A percentile compares a stretch with the other conserved stretches of the same genome.
phyloP scores from a whole-genome alignment of 2,888 invertebrate species.

The Oconnorella tubifera region DNA sequence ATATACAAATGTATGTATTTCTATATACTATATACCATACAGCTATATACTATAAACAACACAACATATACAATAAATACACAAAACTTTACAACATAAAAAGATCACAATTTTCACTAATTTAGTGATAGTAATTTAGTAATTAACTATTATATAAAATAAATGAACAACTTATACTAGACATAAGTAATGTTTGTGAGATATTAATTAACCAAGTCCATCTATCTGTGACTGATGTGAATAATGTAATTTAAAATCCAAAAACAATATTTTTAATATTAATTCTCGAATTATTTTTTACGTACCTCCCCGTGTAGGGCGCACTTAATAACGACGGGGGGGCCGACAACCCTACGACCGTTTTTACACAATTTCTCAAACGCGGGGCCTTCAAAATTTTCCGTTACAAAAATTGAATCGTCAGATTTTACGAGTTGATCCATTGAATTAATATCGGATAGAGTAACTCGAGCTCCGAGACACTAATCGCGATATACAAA shows the following conservation, averaged over 20 bases:
- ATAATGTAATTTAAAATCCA: too few relatives aligned
- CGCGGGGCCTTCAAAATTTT: slow-evolving; percentile 70
- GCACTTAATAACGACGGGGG: slow-evolving; percentile 52
- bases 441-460: background rate
- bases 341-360: slow-evolving; percentile 53
- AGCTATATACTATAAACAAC: too few relatives aligned
- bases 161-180: background rate
- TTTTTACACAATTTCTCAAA: slow-evolving; percentile 64
- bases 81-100: too few relatives aligned
- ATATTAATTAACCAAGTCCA: too few relatives aligned
- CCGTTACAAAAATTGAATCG: slow-evolving; percentile 64
- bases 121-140: background rate
- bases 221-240: too few relatives aligned
- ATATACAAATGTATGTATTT: too few relatives aligned
- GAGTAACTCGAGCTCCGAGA: background rate
- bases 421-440: background rate
- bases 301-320: slow-evolving; percentile 57
- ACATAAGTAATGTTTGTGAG: background rate
- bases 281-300: background rate
- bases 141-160: background rate
- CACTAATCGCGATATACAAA: background rate
- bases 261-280: too few relatives aligned
- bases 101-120: too few relatives aligned
- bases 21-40: too few relatives aligned
- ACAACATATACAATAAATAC: too few relatives aligned